These are phyloP conservation scores for Mycalesis mineus DNA, from an alignment of 2,888 invertebrate species.

Conservation along the genomic window DNA sequence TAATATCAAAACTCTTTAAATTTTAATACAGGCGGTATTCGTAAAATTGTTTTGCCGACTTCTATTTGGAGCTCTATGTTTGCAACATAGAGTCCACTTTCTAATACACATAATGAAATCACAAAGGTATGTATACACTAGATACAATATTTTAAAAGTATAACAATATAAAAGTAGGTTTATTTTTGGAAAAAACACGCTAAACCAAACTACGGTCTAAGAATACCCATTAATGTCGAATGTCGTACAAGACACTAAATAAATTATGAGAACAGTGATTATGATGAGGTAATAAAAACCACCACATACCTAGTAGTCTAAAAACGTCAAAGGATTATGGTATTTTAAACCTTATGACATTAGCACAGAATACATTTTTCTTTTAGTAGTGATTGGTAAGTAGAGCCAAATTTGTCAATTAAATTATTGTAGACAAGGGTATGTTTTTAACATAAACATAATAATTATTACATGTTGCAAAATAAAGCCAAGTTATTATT, in stretches of 20 bases:
- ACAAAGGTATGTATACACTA: neutral
- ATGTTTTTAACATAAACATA: neutral
- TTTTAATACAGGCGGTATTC: neutral
- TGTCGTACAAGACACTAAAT: neutral
- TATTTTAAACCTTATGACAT: constrained; percentile 1
- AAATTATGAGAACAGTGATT: constrained; percentile 9
- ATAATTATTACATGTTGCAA: too few relatives aligned
- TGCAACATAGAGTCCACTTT: neutral
- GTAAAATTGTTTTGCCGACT: neutral
- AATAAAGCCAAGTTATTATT: too few relatives aligned
- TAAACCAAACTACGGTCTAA: too few relatives aligned
- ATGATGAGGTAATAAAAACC: constrained; percentile 2
- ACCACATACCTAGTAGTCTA: neutral
- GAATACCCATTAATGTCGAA: neutral
- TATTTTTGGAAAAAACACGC: too few relatives aligned
- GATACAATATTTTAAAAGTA: neutral
- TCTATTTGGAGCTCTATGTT: constrained; percentile 4
- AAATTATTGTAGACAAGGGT: neutral
- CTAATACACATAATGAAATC: neutral
- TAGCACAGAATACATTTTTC: neutral
- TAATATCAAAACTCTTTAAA: neutral
- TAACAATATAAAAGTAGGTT: neutral
- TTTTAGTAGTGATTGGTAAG: neutral
- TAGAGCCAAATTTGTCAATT: neutral
- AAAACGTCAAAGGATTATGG: neutral